Evolutionary conservation across 2,113 vertebrate species (phyloP), one percentile per base, ranked within the genome.

Genomic region (Chamaetylas fuelleborni): DNA sequence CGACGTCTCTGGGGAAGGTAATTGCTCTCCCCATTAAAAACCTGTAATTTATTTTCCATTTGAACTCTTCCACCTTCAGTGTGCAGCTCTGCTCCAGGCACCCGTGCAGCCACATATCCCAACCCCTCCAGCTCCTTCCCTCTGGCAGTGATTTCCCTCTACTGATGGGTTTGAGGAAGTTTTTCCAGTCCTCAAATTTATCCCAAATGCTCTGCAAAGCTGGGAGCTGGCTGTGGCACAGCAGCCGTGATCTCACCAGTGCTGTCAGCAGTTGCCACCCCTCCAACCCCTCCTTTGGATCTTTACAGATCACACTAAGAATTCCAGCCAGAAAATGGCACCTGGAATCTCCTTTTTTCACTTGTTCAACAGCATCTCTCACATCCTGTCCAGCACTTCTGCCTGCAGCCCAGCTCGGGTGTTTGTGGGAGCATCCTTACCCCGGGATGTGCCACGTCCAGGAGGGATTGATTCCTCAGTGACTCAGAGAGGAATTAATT

Each of bases 391-490:
- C 29, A 12, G 23, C 50, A 1, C 48, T 25, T 8, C 11, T 12
- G 11, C 15, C 79, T 28, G 62, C 42, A 86, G 67, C 62, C 53
- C 53, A 56, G 40, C 36, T 38, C 0, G 0, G 48, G 50, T 8
- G 8, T 33, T 15, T 29, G 18, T 36, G 64, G 51, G 56, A 79
- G 70, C 74, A 74, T 67, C 66, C 48, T 88, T 1, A 0, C 29
- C 17, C 25, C 0, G 1, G 47, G 24, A 54, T 1, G 3, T 29
- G 31, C 22, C 62, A 6, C 0, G 0, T 33, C 36, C 11, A 2
- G 33, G 40, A 69, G 34, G 33, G 40, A 28, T 14, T 6, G 82
- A 31, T 42, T 69, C 54, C 43, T 19, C 25, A 6, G 60, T 13
- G 57, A 53, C 36, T 73, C 7, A 1, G 28, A 26, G 31, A 9